Conservation (phyloP, 2,797 vertebrate species). For the Sebastes variabilis region DNA sequence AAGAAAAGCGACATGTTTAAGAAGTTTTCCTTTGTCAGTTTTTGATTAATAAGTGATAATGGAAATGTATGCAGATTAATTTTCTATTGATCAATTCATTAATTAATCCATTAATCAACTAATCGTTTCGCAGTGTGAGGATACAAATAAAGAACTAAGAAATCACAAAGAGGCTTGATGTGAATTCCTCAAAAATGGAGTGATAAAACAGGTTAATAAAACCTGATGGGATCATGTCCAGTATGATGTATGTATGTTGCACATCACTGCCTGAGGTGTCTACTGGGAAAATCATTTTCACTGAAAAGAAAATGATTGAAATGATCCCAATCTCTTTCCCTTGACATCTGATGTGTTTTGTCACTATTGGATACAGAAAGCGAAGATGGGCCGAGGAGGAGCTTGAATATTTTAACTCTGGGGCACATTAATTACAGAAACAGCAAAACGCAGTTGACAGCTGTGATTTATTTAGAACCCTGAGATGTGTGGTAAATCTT, state of each 20-base stretch:
- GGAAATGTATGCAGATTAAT: background rate
- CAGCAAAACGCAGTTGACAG: conserved; percentile 56
- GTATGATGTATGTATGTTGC: conserved; percentile 8
- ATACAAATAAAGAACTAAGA: background rate
- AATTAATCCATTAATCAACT: background rate
- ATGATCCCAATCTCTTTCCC: conserved; percentile 16
- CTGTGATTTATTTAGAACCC: conserved; percentile 67
- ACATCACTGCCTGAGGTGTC: background rate
- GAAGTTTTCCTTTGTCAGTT: background rate
- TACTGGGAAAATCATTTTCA: conserved; percentile 10
- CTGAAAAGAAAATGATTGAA: conserved; percentile 15
- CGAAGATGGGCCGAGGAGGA: background rate
- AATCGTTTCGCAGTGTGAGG: background rate
- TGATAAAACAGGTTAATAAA: background rate
- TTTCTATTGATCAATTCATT: background rate
- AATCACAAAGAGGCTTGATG: background rate
- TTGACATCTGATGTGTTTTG: conserved; percentile 41
- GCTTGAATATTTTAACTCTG: conserved; percentile 44
- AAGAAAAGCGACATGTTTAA: background rate
- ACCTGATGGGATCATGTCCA: background rate
- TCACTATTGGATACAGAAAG: conserved; percentile 19
- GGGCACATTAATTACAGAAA: conserved; percentile 60
- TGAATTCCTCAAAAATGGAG: background rate
- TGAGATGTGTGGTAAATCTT: conserved; percentile 61
- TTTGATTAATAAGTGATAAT: background rate